These are phyloP conservation scores for Mylabris phalerata DNA, from an alignment of 1,140 invertebrate genomes.

Conservation along the genomic window DNA sequence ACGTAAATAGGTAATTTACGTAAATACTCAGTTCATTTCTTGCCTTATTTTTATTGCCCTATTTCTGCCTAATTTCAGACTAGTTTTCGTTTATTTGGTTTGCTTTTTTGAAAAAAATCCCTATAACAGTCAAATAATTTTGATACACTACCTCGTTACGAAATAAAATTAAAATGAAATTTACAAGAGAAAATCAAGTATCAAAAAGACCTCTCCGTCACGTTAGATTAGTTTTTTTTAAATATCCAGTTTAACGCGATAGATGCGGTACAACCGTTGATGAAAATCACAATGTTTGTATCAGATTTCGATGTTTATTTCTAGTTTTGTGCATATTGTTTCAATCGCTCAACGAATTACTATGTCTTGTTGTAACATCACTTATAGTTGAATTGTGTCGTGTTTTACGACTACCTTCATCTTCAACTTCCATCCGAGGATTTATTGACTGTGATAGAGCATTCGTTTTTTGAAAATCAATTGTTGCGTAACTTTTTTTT, in stretches of 20 bases:
- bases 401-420: slow-evolving; percentile 57
- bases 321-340: slow-evolving; percentile 14
- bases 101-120: too few relatives aligned
- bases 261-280: neutral
- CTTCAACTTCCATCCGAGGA: slow-evolving; percentile 48
- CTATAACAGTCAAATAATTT: too few relatives aligned
- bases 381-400: slow-evolving; percentile 57
- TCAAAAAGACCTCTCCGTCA: too few relatives aligned
- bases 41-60: neutral
- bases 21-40: neutral
- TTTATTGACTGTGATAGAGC: slow-evolving; percentile 66
- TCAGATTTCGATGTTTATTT: slow-evolving; percentile 7
- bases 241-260: too few relatives aligned
- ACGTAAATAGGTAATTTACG: neutral
- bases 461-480: slow-evolving; percentile 88
- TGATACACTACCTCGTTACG: too few relatives aligned
- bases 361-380: slow-evolving; percentile 46
- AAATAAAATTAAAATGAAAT: neutral
- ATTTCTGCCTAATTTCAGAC: neutral
- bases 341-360: slow-evolving; percentile 53
- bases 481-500: slow-evolving; percentile 78
- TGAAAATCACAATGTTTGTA: neutral
- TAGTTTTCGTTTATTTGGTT: neutral
- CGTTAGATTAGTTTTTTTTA: too few relatives aligned
- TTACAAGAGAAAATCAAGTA: neutral